Evolutionary conservation across 1,140 invertebrate species (phyloP).

Genomic region (Lineus longissimus): DNA sequence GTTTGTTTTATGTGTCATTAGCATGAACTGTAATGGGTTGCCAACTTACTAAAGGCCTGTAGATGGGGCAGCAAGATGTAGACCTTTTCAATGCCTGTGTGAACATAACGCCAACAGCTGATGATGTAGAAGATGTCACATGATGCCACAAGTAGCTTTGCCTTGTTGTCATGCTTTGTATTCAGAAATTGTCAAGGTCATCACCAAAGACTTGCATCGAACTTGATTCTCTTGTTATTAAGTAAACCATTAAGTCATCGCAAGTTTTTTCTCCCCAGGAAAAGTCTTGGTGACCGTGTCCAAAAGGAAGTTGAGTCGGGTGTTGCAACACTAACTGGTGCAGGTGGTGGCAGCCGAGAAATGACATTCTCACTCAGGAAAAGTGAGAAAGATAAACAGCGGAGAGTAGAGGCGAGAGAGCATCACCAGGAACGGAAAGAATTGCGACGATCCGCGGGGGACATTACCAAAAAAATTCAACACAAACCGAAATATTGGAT

Average conservation of each 20-base stretch:
- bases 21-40: neutral
- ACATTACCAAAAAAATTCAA: constrained; percentile 29
- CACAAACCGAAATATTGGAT: constrained; percentile 37
- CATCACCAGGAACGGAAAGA: constrained; percentile 71
- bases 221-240: too few species aligned
- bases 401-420: constrained; percentile 53
- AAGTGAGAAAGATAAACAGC: constrained; percentile 21
- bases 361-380: constrained; percentile 72
- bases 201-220: too few species aligned
- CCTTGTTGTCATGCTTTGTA: too few species aligned
- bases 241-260: too few species aligned
- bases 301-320: constrained; percentile 57
- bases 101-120: too few species aligned
- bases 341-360: constrained; percentile 66
- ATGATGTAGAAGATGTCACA: too few species aligned
- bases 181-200: too few species aligned
- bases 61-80: too few species aligned
- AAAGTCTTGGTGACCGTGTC: constrained; percentile 69
- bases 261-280: constrained; percentile 54
- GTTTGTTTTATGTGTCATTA: neutral
- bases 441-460: constrained; percentile 64
- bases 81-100: too few species aligned
- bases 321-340: constrained; percentile 58
- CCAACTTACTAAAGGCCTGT: neutral
- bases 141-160: too few species aligned